Evolutionary conservation across 2,113 vertebrate genomes (phyloP), one percentile per base, ranked within the genome.

Genomic region (Centrocercus urophasianus): DNA sequence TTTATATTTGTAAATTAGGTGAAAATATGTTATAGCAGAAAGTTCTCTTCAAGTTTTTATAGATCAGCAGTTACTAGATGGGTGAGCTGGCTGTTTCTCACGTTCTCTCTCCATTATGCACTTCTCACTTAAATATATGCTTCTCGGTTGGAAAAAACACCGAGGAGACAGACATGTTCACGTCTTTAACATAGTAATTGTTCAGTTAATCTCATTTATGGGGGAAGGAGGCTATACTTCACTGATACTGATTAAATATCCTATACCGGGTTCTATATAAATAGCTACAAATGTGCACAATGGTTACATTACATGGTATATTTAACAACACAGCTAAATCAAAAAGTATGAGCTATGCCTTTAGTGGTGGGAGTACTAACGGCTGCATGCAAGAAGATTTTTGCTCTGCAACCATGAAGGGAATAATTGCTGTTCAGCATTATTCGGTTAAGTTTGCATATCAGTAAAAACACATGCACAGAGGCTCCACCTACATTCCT

Each of bases 351-450:
- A 91, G 60, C 75, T 89, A 9, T 75, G 82, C 86, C 64, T 95
- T 94, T 96, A 92, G 4, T 87, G 83, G 91, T 90, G 90, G 65
- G 90, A 94, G 89, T 83, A 89, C 91, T 96, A 97, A 85, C 61
- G 48, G 96, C 30, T 95, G 93, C 88, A 77, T 93, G 83, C 87
- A 87, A 83, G 83, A 91, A 92, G 93, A 94, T 93, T 97, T 96
- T 96, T 94, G 91, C 96, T 97, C 93, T 96, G 96, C 90, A 96
- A 92, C 95, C 95, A 93, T 97, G 91, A 92, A 95, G 59, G 83
- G 92, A 95, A 89, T 97, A 97, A 97, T 97, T 97, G 91, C 95
- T 91, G 95, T 95, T 96, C 92, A 94, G 79, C 50, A 94, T 60
- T 91, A 81, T 91, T 94, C 79, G 86, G 40, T 95, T 95, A 95